Conservation (phyloP, 1,140 invertebrate genomes). For the Drosophila ambigua region DNA sequence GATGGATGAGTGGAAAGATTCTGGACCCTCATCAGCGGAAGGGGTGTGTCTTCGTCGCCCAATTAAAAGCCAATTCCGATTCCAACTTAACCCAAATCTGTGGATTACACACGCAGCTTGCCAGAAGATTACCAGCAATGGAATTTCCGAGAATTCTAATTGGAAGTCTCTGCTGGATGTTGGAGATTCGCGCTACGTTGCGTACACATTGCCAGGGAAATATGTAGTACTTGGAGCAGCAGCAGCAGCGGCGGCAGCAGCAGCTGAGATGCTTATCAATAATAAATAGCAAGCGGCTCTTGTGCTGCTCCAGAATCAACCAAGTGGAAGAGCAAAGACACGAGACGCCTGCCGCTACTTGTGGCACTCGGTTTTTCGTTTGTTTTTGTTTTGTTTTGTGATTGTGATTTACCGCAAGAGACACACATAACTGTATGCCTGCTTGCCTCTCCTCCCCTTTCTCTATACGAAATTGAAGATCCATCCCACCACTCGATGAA, state of each 20-base stretch:
- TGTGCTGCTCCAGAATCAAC: slow-evolving; percentile 50
- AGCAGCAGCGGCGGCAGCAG: neutral
- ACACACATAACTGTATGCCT: slow-evolving; percentile 15
- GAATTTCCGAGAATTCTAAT: slow-evolving; percentile 44
- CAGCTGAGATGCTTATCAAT: slow-evolving; percentile 52
- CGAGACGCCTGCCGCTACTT: slow-evolving; percentile 7
- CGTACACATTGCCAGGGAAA: neutral
- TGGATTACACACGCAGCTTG: slow-evolving; percentile 40
- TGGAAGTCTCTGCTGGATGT: slow-evolving; percentile 39
- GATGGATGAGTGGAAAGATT: slow-evolving; percentile 50
- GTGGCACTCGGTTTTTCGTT: slow-evolving; percentile 5
- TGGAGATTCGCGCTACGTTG: slow-evolving; percentile 20
- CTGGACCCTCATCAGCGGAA: neutral
- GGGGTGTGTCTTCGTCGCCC: too few relatives aligned
- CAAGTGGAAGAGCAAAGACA: slow-evolving; percentile 52
- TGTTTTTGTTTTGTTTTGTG: too few relatives aligned
- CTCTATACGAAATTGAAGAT: neutral
- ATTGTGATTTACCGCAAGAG: slow-evolving; percentile 8
- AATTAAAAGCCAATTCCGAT: slow-evolving; percentile 11
- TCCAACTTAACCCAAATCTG: slow-evolving; percentile 56
- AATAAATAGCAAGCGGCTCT: slow-evolving; percentile 59
- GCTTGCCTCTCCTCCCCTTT: neutral
- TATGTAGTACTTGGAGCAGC: neutral
- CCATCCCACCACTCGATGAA: too few relatives aligned
- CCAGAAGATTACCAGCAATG: neutral